Conservation (phyloP, 2,888 invertebrate genomes). For the Eulithis testata region DNA sequence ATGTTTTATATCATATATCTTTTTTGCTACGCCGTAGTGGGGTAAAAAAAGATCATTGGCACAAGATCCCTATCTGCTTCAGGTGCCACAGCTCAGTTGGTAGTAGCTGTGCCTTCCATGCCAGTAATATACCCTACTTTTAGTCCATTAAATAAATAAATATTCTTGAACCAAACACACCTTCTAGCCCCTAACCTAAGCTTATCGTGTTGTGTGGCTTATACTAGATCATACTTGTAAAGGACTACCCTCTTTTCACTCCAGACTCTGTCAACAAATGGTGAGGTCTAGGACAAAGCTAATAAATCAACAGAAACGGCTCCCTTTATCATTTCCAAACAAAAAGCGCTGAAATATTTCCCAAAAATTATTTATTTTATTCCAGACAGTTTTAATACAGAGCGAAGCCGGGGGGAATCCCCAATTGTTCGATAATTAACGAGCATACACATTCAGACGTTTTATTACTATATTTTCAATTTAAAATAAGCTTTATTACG, state of each 20-base stretch:
- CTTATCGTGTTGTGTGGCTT: neutral
- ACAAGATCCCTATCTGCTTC: no score
- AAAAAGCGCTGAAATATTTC: conserved; percentile 27
- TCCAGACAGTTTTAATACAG: conserved; percentile 21
- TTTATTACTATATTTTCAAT: neutral
- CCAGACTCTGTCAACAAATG: conserved; percentile 21
- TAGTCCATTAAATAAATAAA: no score
- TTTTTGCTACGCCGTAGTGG: no score
- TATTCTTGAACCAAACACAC: no score
- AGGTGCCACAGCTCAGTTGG: no score
- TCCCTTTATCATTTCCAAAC: conserved; percentile 18
- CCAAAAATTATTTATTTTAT: conserved; percentile 28
- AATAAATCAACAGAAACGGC: conserved; percentile 22
- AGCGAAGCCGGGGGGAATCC: conserved; percentile 17
- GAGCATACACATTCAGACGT: conserved; percentile 11
- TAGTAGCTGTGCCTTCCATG: no score
- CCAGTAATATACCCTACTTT: no score
- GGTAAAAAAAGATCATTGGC: no score
- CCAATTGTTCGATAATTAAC: conserved; percentile 26
- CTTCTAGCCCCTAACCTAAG: no score
- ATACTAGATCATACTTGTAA: neutral
- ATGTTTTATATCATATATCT: no score
- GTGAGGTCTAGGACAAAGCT: conserved; percentile 10
- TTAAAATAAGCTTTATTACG: conserved; percentile 8
- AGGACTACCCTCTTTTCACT: conserved; percentile 4